Conservation (phyloP, 1,140 invertebrate genomes). For the Aphis gossypii region DNA sequence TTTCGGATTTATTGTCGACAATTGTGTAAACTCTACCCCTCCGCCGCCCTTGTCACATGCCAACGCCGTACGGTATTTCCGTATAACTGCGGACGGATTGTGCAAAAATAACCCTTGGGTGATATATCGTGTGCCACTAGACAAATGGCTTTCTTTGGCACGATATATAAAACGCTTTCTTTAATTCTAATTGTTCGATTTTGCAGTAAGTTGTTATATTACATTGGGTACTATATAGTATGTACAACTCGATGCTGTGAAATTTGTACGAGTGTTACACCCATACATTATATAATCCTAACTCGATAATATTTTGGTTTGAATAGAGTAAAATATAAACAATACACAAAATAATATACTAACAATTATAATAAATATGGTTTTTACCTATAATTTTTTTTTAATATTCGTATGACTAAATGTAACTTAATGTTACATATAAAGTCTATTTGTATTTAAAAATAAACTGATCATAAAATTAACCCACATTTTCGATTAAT, state of each 20-base stretch:
- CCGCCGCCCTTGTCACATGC: background rate
- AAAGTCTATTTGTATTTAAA: background rate
- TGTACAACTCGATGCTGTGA: background rate
- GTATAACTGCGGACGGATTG: slow-evolving; percentile 20
- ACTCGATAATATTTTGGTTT: background rate
- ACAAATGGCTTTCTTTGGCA: slow-evolving; percentile 36
- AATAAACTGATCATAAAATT: background rate
- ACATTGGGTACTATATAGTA: background rate
- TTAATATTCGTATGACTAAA: too few species aligned
- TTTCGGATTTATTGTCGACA: slow-evolving; percentile 52
- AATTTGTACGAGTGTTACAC: background rate
- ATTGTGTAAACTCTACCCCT: slow-evolving; percentile 35
- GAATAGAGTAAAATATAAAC: background rate
- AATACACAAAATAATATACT: background rate
- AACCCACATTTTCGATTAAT: background rate
- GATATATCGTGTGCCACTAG: slow-evolving; percentile 6
- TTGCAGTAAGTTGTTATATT: background rate
- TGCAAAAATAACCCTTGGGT: slow-evolving; percentile 46
- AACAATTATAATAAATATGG: background rate
- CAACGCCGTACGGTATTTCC: slow-evolving; percentile 38
- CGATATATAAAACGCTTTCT: slow-evolving; percentile 20
- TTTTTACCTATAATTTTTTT: background rate
- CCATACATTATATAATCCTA: background rate
- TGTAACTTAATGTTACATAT: background rate
- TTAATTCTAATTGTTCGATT: slow-evolving; percentile 46